phyloP scores from a whole-genome alignment of 2,113 vertebrate genomes.

The Oryzias woworae region DNA sequence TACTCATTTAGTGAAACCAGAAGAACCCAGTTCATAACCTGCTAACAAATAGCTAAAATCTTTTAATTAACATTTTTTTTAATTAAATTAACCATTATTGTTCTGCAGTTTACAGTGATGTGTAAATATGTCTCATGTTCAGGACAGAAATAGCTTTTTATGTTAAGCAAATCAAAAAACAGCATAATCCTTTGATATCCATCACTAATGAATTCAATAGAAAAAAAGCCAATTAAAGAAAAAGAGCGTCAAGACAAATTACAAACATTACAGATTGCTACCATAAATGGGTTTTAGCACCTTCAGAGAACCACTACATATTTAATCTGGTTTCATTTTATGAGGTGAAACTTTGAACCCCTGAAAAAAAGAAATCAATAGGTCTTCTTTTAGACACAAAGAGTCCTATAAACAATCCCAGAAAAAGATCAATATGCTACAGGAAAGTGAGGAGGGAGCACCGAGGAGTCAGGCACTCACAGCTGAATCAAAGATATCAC shows the following conservation, averaged over 20 bases:
- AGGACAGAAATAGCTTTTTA: no score
- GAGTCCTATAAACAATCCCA: conserved; percentile 63
- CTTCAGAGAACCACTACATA: conserved; percentile 9
- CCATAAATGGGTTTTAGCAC: conserved; percentile 1
- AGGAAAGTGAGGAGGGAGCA: conserved; percentile 64
- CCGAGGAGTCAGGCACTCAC: conserved; percentile 51
- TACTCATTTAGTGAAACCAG: no score
- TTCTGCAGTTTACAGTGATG: no score
- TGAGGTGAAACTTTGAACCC: conserved; percentile 25
- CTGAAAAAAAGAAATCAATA: conserved; percentile 65
- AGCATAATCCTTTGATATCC: no score
- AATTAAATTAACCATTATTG: no score
- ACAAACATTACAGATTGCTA: background rate
- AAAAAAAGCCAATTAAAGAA: no score
- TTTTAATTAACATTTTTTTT: no score
- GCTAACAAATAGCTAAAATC: no score
- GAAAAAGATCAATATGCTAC: conserved; percentile 67
- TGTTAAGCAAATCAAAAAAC: no score
- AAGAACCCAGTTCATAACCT: no score
- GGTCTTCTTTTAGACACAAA: conserved; percentile 62
- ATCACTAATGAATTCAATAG: background rate
- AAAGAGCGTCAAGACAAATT: background rate
- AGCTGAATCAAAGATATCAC: conserved; percentile 49
- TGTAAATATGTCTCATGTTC: no score
- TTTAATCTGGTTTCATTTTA: conserved; percentile 34